Evolutionary conservation across 2,888 invertebrate species (phyloP), one percentile per base, ranked within the genome.

Genomic region (Slavum lentiscoides): DNA sequence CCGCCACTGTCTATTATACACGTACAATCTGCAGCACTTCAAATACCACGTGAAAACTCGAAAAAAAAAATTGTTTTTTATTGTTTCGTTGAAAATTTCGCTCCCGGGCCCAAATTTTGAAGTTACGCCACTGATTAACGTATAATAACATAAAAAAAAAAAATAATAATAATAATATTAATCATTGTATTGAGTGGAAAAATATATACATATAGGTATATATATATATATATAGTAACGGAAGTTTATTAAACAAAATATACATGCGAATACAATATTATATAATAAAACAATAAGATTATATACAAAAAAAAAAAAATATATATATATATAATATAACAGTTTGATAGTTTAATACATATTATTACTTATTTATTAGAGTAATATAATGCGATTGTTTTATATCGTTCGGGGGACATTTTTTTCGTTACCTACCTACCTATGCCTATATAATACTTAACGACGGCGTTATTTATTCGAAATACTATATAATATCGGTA

Each of bases 301-400:
- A 74, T 74, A n/a, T 74, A 74, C 74, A 74, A 74, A 64, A 53
- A 59, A 68, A 23, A 23, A 49, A 68, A 30, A 59, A 21, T 37
- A 55, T 19, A 43, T 43, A 21, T 43, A 62, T 8, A 53, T 67
- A 49, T 49, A 53, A 11, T 30, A 62, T 62, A 74, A 74, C 37
- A 74, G 74, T 64, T 66, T 37, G 74, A 66, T 74, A 74, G 37
- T 64, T 30, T 3, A 43, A 39, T 43, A 21, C 49, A 23, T 55
- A 55, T 19, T 37, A 64, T 37, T 23, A 21, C 21, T 4, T 30
- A 30, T 30, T 30, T 30, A 30, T 30, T 30, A 30, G 9, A 43
- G 6, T 43, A 43, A 43, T 43, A 43, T 43, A 43, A 4, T 43
- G 43, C 7, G n/a, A 59, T 59, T 59, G 19, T 59, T n/a, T 59